These are phyloP conservation scores for Molossus molossus DNA, from an alignment of 2,797 vertebrate species.

Conservation along the genomic window DNA sequence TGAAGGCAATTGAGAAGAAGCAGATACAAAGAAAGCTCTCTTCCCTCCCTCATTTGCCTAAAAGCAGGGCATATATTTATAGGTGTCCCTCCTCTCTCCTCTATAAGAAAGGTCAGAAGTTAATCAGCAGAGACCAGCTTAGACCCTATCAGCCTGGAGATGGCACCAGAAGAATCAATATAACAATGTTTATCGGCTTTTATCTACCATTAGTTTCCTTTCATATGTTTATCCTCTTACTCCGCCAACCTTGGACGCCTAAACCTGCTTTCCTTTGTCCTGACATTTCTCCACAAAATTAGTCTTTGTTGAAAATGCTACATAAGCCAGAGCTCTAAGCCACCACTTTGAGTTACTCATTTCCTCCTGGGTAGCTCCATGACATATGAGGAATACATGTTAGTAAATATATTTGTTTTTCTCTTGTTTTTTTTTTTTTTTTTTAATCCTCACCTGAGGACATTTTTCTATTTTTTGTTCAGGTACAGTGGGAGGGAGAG, in stretches of 20 bases:
- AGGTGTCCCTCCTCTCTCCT: not conserved
- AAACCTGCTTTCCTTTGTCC: not conserved
- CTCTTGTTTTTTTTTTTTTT: no score
- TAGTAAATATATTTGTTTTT: not conserved
- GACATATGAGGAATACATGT: not conserved
- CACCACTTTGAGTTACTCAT: not conserved
- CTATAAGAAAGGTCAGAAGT: not conserved
- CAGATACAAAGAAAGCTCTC: not conserved
- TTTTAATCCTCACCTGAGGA: no score
- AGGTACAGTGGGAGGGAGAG: no score
- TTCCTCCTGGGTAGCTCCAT: no score
- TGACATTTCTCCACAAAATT: not conserved
- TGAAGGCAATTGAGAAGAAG: not conserved
- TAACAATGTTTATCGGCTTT: not conserved
- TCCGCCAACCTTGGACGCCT: no score
- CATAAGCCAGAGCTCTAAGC: not conserved
- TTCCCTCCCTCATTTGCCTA: not conserved
- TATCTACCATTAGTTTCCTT: not conserved
- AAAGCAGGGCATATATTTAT: not conserved
- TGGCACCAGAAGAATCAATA: accelerated
- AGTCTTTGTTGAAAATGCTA: not conserved
- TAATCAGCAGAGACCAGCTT: not conserved
- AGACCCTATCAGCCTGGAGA: not conserved
- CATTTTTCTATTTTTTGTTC: no score
- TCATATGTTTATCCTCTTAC: no score